A percentile compares a stretch with the other conserved stretches of the same genome.
Conservation (phyloP, 2,797 vertebrate species). For the Anabas testudineus region DNA sequence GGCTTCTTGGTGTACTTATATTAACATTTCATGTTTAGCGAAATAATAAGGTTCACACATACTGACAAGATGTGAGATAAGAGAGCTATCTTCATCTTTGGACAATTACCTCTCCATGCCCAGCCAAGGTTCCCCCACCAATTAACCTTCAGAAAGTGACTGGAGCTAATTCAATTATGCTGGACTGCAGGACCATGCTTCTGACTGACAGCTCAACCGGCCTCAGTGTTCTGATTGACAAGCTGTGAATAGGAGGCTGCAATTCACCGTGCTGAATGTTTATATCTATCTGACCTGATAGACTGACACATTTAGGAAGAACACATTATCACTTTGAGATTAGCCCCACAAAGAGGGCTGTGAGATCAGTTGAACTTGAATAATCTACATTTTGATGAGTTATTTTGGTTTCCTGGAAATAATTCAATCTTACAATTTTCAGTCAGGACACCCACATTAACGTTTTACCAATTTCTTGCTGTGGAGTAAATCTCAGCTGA, state of each 20-base stretch:
- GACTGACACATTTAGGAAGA: slow-evolving; percentile 57
- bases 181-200: slow-evolving; percentile 24
- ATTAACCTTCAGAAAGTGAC: slow-evolving; percentile 77
- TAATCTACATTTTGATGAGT: slow-evolving; percentile 23
- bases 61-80: slow-evolving; percentile 54
- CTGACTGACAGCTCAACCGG: slow-evolving; percentile 71
- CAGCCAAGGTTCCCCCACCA: slow-evolving; percentile 61
- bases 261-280: slow-evolving; percentile 44
- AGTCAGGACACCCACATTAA: neutral
- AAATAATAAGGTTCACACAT: slow-evolving; percentile 52
- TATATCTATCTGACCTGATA: slow-evolving; percentile 52
- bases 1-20: slow-evolving; percentile 15
- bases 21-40: slow-evolving; percentile 33
- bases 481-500: neutral
- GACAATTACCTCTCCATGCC: slow-evolving; percentile 57
- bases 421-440: slow-evolving; percentile 4
- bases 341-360: slow-evolving; percentile 34
- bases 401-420: neutral
- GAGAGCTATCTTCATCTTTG: slow-evolving; percentile 61
- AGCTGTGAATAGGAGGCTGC: slow-evolving; percentile 48
- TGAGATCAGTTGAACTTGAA: slow-evolving; percentile 38
- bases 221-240: slow-evolving; percentile 63
- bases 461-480: neutral
- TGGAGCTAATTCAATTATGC: slow-evolving; percentile 74
- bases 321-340: slow-evolving; percentile 64